Conservation (phyloP, 2,113 vertebrate genomes). For the Mola mola region DNA sequence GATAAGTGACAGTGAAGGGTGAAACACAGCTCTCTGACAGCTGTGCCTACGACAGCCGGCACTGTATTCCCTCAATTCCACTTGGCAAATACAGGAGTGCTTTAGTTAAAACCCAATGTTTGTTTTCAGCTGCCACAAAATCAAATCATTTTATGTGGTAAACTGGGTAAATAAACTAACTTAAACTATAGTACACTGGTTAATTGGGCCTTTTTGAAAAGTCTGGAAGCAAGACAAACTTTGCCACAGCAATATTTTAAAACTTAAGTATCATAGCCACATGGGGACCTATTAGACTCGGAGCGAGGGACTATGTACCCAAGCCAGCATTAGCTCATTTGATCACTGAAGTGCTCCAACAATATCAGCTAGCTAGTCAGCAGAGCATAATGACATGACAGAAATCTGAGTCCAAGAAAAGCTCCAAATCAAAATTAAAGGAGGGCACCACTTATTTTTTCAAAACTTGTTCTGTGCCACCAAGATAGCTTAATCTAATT, state of each 20-base stretch:
- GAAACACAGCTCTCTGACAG: no score
- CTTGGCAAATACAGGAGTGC: neutral
- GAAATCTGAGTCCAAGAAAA: constrained; percentile 1
- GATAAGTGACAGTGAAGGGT: no score
- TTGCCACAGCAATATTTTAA: constrained; percentile 48
- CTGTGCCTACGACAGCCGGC: no score
- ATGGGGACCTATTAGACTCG: constrained; percentile 58
- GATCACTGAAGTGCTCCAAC: constrained; percentile 42
- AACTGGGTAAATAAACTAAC: constrained; percentile 9
- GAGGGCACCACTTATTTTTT: neutral
- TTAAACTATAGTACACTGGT: neutral
- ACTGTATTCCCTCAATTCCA: no score
- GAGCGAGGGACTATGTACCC: constrained; percentile 22
- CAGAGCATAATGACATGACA: constrained; percentile 26
- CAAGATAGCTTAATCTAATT: neutral
- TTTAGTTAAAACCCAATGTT: no score
- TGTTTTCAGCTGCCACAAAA: neutral
- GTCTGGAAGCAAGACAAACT: constrained; percentile 21
- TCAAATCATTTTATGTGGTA: neutral
- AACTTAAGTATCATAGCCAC: constrained; percentile 51
- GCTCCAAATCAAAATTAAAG: constrained; percentile 10
- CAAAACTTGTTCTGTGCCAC: constrained; percentile 6
- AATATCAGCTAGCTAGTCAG: constrained; percentile 29
- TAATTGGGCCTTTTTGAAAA: constrained; percentile 17
- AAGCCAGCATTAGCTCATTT: constrained; percentile 40